Percentiles rank a stretch among this genome's conserved stretches.
Evolutionary conservation across 35 echinoderm and acorn worm genomes (phyloP).

Genomic region (Eucidaris tribuloides): DNA sequence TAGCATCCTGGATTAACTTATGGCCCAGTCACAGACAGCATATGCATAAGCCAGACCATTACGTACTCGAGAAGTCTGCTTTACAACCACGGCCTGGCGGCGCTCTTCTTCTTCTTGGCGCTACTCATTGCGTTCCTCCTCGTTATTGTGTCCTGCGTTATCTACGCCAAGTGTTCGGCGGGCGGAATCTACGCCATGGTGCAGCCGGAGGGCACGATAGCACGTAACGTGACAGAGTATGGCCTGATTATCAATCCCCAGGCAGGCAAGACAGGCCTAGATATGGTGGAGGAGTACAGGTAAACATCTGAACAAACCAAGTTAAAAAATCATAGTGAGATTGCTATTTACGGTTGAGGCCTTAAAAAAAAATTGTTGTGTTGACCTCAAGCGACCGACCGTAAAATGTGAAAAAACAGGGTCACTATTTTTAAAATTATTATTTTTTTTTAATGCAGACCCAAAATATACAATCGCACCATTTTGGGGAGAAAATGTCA

Average conservation of each 20-base stretch:
- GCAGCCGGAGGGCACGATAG: conserved; percentile 39
- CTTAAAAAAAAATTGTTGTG: too few relatives aligned
- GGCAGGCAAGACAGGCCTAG: conserved; percentile 15
- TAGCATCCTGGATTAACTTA: conserved; percentile 36
- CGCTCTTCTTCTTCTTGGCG: conserved; percentile 49
- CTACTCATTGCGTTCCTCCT: conserved; percentile 52
- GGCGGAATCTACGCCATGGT: conserved; percentile 55
- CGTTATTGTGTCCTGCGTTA: conserved; percentile 27
- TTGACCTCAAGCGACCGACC: too few relatives aligned
- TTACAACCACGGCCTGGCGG: conserved; percentile 43
- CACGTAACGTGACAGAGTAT: not conserved
- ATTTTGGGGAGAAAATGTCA: too few relatives aligned
- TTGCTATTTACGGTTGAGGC: too few relatives aligned
- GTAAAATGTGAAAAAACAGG: too few relatives aligned
- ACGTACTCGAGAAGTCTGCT: conserved; percentile 27
- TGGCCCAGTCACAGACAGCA: conserved; percentile 32
- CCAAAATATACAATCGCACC: too few relatives aligned
- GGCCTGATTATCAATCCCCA: conserved; percentile 48
- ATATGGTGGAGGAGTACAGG: conserved; percentile 25
- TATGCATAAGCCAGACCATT: conserved; percentile 30
- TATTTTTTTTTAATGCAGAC: too few relatives aligned
- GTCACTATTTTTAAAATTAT: too few relatives aligned
- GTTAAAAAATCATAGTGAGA: too few relatives aligned
- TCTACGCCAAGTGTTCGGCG: conserved; percentile 37
- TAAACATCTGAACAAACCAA: too few relatives aligned